Evolutionary conservation across 2,113 vertebrate species (phyloP).

Genomic region (Microtus pennsylvanicus): DNA sequence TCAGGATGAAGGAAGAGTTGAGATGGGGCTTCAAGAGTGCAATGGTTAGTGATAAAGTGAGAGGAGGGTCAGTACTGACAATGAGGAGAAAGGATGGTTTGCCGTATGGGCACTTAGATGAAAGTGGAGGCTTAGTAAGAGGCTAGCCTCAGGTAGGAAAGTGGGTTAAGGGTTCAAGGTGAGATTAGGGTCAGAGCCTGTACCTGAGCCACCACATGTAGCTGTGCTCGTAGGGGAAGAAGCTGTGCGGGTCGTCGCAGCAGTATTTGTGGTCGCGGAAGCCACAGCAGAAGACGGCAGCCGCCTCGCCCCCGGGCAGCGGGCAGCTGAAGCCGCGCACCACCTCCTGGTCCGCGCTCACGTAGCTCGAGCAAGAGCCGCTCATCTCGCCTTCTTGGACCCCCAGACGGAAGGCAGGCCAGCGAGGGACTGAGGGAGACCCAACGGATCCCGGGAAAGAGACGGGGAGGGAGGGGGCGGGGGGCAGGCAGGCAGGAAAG

Average conservation of each 20-base stretch:
- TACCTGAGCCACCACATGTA: slow-evolving; percentile 99
- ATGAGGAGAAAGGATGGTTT: neutral
- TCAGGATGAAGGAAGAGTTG: neutral
- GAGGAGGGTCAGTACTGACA: neutral
- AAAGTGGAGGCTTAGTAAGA: neutral
- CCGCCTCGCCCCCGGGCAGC: slow-evolving; percentile 87
- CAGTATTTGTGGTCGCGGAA: slow-evolving; percentile 96
- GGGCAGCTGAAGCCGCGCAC: slow-evolving; percentile 93
- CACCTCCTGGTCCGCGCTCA: slow-evolving; percentile 87
- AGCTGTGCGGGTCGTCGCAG: slow-evolving; percentile 95
- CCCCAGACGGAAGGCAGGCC: neutral
- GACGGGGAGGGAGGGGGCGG: neutral
- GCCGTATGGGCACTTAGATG: neutral
- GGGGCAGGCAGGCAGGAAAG: neutral
- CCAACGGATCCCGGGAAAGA: neutral
- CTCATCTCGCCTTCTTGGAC: slow-evolving; percentile 87
- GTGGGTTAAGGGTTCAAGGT: neutral
- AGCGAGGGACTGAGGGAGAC: neutral
- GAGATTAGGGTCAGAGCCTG: slow-evolving; percentile 63
- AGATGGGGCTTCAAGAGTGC: neutral
- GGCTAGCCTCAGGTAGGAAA: neutral
- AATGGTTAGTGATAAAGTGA: neutral
- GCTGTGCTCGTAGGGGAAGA: slow-evolving; percentile 94
- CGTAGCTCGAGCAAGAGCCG: slow-evolving; percentile 91
- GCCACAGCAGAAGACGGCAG: slow-evolving; percentile 93